These are phyloP conservation scores for Hoplias malabaricus DNA, from an alignment of 2,113 vertebrate species.

Conservation along the genomic window DNA sequence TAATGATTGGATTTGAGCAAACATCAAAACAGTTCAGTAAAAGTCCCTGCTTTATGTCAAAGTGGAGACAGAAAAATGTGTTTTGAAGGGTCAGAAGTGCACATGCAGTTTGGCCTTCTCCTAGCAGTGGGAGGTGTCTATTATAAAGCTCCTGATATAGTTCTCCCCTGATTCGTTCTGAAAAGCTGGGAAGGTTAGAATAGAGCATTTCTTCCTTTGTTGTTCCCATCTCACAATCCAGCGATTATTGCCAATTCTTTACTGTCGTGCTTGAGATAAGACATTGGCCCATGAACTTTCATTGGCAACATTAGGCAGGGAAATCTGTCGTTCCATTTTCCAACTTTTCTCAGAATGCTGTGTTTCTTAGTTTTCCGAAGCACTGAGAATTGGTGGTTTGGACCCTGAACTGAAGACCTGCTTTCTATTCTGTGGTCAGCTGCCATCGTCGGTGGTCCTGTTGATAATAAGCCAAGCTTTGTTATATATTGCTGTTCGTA, in stretches of 20 bases:
- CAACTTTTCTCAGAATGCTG: background rate
- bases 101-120: background rate
- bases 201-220: background rate
- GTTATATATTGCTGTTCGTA: background rate
- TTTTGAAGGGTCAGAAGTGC: background rate
- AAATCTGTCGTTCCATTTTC: background rate
- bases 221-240: background rate
- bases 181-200: slow-evolving; percentile 7
- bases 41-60: background rate
- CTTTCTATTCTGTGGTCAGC: background rate
- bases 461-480: background rate
- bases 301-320: background rate
- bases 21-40: background rate
- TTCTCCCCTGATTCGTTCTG: slow-evolving; percentile 36
- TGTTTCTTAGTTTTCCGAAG: background rate
- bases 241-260: slow-evolving; percentile 10
- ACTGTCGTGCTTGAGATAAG: background rate
- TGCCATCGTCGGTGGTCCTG: background rate
- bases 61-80: background rate
- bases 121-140: slow-evolving; percentile 2
- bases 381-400: background rate
- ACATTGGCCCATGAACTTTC: background rate
- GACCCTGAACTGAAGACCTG: background rate
- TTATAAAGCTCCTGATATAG: slow-evolving; percentile 16
- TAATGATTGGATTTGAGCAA: no score